Evolutionary conservation across 2,113 vertebrate genomes (phyloP).

Genomic region (Bettongia penicillata): DNA sequence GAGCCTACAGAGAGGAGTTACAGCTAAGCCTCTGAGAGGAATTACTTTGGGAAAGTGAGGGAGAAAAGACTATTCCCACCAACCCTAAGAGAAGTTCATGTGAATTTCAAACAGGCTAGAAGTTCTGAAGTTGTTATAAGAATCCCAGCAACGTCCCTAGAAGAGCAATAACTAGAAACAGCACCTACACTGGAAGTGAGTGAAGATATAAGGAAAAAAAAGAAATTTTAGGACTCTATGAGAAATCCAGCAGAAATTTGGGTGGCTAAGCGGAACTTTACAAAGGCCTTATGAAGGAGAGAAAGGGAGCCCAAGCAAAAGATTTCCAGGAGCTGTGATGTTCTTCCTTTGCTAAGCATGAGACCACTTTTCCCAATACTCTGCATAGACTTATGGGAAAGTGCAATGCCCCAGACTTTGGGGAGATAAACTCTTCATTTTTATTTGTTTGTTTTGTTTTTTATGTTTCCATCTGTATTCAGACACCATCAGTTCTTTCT

Average conservation of each 20-base stretch:
- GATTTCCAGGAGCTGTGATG: not conserved
- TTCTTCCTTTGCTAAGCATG: not conserved
- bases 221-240: not conserved
- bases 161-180: not conserved
- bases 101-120: not conserved
- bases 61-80: not conserved
- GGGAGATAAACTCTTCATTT: not conserved
- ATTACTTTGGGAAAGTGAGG: not conserved
- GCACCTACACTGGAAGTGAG: not conserved
- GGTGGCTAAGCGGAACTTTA: not conserved
- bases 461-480: too few species aligned
- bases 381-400: not conserved
- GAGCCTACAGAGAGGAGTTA: too few species aligned
- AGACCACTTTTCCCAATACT: not conserved
- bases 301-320: not conserved
- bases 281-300: not conserved
- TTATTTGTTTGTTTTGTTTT: too few species aligned
- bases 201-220: not conserved
- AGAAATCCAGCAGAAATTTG: not conserved
- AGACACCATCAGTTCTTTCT: too few species aligned
- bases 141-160: not conserved
- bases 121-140: not conserved
- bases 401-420: not conserved
- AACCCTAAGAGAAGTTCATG: not conserved
- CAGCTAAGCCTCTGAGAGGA: not conserved